These are phyloP conservation scores for Chloroceryle inda DNA, from an alignment of 2,797 vertebrate species.

Conservation along the genomic window DNA sequence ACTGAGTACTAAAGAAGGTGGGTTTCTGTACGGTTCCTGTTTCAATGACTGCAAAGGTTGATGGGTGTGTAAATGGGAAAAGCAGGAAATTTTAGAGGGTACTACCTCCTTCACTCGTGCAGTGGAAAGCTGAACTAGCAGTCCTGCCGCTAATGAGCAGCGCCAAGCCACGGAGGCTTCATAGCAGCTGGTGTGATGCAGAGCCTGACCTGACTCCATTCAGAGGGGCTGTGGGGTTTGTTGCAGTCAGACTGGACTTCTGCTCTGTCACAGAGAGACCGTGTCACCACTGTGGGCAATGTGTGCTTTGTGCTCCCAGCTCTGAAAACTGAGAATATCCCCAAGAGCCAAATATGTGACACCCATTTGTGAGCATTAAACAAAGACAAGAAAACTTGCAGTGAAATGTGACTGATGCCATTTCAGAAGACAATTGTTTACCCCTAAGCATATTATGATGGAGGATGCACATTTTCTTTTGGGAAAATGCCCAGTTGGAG, in stretches of 20 bases:
- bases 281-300: fast-evolving
- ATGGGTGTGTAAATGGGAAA: neutral
- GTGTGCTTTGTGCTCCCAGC: neutral
- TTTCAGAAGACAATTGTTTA: neutral
- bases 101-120: neutral
- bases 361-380: neutral
- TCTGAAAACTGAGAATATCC: neutral
- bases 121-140: neutral
- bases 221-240: neutral
- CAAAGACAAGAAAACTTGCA: neutral
- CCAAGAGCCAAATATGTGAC: neutral
- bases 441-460: neutral
- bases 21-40: neutral
- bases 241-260: neutral
- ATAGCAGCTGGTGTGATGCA: neutral
- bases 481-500: neutral
- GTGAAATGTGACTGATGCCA: neutral
- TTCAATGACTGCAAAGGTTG: neutral
- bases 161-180: neutral
- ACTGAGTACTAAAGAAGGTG: neutral
- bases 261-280: neutral
- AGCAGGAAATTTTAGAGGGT: neutral
- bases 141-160: neutral
- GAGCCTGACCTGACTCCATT: neutral
- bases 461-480: neutral